Evolutionary conservation across 2,888 invertebrate species (phyloP), one percentile per base, ranked within the genome.

Genomic region (Atethmia centrago): DNA sequence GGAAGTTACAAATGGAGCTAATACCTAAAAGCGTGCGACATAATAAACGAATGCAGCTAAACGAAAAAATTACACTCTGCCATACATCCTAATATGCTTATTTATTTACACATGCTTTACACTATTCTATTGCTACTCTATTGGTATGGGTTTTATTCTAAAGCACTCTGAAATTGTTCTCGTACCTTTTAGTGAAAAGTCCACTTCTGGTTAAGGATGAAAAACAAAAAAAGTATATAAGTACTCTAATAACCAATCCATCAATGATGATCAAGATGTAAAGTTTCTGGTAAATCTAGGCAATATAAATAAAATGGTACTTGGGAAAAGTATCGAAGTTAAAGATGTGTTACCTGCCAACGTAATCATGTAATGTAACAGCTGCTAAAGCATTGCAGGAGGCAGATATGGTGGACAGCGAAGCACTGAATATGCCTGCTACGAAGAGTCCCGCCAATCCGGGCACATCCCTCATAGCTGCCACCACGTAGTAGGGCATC

Each of bases 361-460:
- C 94, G 84, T 99, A 98, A 93, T 99, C 99, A 88, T 98, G 98
- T 61, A 99, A 95, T 0, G 99, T 98, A 21, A 99, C 98, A 0
- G 99, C 99, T 0, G 99, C 98, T 63, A 99, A 95, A 1, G 99
- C 98, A 90, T 99, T 99, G 76, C 99, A 97, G 2, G 99, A 98
- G 0, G 99, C 99, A 0, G 99, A 99, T 76, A 99, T 98, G 0
- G 99, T 99, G 61, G 99, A 99, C 16, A 99, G 96, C 0, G 99
- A 98, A 0, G 98, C 99, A 86, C 98, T 98, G 91, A 99, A 99
- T 77, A 99, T 98, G 5, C 99, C 98, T 8, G 99, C 98, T 0
- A 99, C 98, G 90, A 99, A 99, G 36, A 99, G 96, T 0, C 99
- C 99, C 0, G 99, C 97, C 31, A 99, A 90, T 0, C 99, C 99